phyloP scores from a whole-genome alignment of 1,140 invertebrate species.

The Pararge aegeria region DNA sequence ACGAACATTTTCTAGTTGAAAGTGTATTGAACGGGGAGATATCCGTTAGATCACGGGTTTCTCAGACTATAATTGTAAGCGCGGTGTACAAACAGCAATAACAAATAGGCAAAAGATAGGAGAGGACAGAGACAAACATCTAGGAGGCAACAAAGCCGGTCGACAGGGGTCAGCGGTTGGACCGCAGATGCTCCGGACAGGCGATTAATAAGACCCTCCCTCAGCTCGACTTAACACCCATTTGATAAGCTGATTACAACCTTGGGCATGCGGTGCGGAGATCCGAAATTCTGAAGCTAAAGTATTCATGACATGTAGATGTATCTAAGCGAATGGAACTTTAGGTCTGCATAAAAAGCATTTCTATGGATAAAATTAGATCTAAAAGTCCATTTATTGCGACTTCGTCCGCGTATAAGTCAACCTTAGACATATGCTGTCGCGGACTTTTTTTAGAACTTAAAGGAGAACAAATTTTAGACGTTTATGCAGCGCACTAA shows the following conservation, averaged over 20 bases:
- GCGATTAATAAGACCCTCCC: constrained; percentile 66
- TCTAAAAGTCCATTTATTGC: too few species aligned
- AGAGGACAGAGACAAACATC: constrained; percentile 52
- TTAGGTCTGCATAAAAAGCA: too few species aligned
- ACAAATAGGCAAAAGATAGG: constrained; percentile 27
- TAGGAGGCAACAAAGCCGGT: constrained; percentile 33
- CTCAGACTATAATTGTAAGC: neutral
- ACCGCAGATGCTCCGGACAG: constrained; percentile 68
- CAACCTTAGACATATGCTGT: too few species aligned
- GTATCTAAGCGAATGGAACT: neutral
- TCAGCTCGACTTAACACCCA: constrained; percentile 49
- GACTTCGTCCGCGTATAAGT: too few species aligned
- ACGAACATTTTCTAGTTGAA: too few species aligned
- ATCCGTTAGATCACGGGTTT: neutral
- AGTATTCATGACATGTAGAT: neutral
- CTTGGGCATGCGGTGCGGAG: constrained; percentile 16
- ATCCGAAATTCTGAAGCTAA: neutral
- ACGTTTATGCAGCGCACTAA: too few species aligned
- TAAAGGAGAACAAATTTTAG: too few species aligned
- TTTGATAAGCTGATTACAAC: constrained; percentile 56
- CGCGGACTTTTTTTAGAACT: too few species aligned
- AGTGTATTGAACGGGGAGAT: too few species aligned
- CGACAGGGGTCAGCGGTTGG: constrained; percentile 44
- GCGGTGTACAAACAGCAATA: constrained; percentile 4
- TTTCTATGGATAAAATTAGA: too few species aligned